Evolutionary conservation across 2,113 vertebrate species (phyloP).

Genomic region (Xyrauchen texanus): DNA sequence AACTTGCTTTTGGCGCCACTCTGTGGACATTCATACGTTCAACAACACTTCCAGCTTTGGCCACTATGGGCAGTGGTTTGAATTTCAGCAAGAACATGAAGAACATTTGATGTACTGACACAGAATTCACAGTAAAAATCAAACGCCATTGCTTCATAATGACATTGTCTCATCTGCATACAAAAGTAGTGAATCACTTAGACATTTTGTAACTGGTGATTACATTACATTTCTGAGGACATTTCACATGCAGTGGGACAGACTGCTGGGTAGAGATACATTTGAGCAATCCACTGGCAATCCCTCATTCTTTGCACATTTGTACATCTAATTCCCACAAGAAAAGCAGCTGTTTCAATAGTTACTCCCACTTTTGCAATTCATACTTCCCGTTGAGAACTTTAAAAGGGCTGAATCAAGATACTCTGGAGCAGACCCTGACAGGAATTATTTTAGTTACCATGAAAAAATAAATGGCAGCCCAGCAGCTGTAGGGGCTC

Average conservation of each 20-base stretch:
- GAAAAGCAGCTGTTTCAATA: conserved; percentile 47
- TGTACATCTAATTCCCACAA: background rate
- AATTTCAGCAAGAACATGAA: too few relatives aligned
- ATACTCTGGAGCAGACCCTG: conserved; percentile 68
- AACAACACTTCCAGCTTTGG: too few relatives aligned
- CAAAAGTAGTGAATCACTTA: too few relatives aligned
- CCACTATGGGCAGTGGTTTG: too few relatives aligned
- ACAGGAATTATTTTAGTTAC: conserved; percentile 75
- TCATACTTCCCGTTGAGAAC: conserved; percentile 62
- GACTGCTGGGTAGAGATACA: background rate
- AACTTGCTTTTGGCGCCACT: too few relatives aligned
- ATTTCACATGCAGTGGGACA: background rate
- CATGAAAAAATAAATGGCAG: conserved; percentile 76
- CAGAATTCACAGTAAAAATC: too few relatives aligned
- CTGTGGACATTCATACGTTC: too few relatives aligned
- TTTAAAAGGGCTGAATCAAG: conserved; percentile 68
- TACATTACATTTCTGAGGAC: too few relatives aligned
- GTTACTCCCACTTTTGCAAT: conserved; percentile 37
- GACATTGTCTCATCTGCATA: too few relatives aligned
- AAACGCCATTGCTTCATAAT: too few relatives aligned
- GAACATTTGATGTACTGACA: too few relatives aligned
- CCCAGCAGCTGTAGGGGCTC: conserved; percentile 67
- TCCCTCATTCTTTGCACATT: background rate
- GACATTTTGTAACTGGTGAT: too few relatives aligned
- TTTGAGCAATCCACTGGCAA: background rate